Evolutionary conservation across 2,797 vertebrate species (phyloP).

Genomic region (Manis pentadactyla): DNA sequence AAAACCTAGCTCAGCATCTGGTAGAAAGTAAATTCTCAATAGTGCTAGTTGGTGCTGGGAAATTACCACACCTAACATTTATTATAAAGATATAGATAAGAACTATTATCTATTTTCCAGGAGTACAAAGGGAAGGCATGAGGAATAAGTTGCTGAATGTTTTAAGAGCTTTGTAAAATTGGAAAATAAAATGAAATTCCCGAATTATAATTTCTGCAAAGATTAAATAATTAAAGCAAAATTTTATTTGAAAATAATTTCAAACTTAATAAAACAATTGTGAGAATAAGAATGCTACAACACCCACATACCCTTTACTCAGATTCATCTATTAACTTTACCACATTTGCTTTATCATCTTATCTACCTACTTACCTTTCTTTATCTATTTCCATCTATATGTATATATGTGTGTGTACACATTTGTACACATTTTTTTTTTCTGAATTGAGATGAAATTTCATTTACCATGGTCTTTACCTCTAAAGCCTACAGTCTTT

Average conservation of each 20-base stretch:
- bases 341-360: background rate
- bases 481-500: background rate
- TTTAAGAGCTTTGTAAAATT: background rate
- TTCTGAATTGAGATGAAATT: background rate
- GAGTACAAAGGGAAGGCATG: background rate
- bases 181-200: background rate
- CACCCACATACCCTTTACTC: background rate
- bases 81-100: background rate
- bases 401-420: background rate
- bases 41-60: background rate
- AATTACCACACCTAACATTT: background rate
- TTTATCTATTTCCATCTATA: background rate
- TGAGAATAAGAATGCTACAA: background rate
- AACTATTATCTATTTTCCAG: background rate
- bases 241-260: slow-evolving; percentile 45
- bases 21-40: background rate
- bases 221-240: background rate
- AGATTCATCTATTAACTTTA: background rate
- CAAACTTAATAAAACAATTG: background rate
- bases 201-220: background rate
- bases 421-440: background rate
- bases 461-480: background rate
- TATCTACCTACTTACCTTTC: background rate
- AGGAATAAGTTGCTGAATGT: background rate
- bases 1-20: background rate